phyloP scores from a whole-genome alignment of 1,140 invertebrate species.

The Ceratoteleas bidentatus region DNA sequence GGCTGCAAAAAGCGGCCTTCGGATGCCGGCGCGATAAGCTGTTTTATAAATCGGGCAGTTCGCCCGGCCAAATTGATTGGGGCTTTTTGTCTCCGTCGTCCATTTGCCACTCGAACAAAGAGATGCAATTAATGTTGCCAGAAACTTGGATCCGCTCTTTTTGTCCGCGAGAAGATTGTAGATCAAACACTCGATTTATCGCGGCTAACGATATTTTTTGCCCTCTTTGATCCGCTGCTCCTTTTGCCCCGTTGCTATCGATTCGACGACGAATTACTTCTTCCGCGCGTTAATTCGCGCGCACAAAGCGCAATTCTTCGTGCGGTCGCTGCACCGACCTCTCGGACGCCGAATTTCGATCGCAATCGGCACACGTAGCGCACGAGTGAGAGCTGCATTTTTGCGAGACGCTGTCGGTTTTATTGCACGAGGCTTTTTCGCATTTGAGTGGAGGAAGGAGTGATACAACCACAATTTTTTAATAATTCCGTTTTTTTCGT shows the following conservation, averaged over 20 bases:
- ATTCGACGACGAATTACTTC: constrained; percentile 2
- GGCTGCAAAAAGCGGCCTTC: constrained; percentile 3
- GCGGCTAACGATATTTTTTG: constrained; percentile 43
- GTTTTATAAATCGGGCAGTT: constrained; percentile 18
- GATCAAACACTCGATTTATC: constrained; percentile 42
- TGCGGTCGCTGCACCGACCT: neutral
- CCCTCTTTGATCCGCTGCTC: constrained; percentile 16
- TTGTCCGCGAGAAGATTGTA: constrained; percentile 22
- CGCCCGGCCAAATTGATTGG: constrained; percentile 13
- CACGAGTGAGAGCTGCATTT: neutral
- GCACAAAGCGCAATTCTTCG: constrained; percentile 18
- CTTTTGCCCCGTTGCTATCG: constrained; percentile 15
- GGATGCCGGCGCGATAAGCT: constrained; percentile 2
- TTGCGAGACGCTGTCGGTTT: neutral
- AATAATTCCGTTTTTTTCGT: too few relatives aligned
- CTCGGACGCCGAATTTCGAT: constrained; percentile 3
- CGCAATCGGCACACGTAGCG: neutral
- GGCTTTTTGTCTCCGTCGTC: constrained; percentile 23
- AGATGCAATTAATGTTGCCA: constrained; percentile 34
- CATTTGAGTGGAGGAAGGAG: too few relatives aligned
- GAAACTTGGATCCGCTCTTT: constrained; percentile 32
- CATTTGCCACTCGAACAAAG: constrained; percentile 42
- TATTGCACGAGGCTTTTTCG: too few relatives aligned
- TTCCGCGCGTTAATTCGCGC: constrained; percentile 17
- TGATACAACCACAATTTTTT: too few relatives aligned